phyloP scores from a whole-genome alignment of 2,888 invertebrate genomes.

The Aphodius sticticus region DNA sequence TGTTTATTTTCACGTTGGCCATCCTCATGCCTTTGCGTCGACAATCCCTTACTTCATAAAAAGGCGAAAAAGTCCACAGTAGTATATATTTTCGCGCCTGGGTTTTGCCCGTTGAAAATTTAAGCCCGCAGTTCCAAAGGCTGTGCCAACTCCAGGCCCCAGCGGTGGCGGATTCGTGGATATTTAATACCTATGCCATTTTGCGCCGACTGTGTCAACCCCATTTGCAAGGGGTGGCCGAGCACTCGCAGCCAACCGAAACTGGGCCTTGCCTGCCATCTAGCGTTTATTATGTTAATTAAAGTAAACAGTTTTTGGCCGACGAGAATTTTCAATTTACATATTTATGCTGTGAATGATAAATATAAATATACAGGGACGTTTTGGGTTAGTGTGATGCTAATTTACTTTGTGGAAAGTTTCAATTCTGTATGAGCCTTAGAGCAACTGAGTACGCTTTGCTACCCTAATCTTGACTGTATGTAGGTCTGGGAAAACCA shows the following conservation, averaged over 20 bases:
- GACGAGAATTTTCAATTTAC: background rate
- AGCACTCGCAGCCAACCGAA: background rate
- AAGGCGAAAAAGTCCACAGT: background rate
- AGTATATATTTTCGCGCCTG: background rate
- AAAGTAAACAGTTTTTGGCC: background rate
- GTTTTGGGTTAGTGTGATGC: background rate
- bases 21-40: background rate
- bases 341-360: background rate
- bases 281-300: background rate
- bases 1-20: background rate
- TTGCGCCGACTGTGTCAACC: background rate
- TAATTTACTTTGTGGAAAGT: background rate
- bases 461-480: too few relatives aligned
- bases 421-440: background rate
- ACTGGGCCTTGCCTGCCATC: background rate
- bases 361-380: background rate
- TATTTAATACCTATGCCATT: slow-evolving; percentile 4
- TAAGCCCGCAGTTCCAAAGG: background rate
- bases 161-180: background rate
- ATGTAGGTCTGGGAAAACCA: too few relatives aligned
- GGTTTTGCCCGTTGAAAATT: background rate
- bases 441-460: too few relatives aligned
- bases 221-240: background rate
- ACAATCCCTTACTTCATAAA: background rate
- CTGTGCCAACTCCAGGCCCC: background rate